A percentile compares a stretch with the other conserved stretches of the same genome.
Evolutionary conservation across 2,113 vertebrate species (phyloP).

Genomic region (Abramis brama): DNA sequence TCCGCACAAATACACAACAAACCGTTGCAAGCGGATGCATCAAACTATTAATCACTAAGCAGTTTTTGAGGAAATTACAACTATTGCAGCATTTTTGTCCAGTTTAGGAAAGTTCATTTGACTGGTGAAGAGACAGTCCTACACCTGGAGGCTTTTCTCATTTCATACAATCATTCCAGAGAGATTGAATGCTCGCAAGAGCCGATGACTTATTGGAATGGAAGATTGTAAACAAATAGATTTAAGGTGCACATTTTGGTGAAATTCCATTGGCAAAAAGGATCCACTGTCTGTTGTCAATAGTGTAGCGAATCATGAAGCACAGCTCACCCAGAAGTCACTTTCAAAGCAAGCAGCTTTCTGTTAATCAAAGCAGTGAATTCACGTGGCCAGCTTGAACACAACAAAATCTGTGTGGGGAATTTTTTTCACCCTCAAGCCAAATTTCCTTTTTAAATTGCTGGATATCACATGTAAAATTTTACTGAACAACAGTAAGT

Average conservation of each 20-base stretch:
- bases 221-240: slow-evolving; percentile 11
- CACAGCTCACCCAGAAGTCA: neutral
- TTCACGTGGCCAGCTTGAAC: neutral
- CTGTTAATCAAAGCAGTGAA: neutral
- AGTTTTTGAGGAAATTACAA: slow-evolving; percentile 23
- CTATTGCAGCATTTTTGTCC: neutral
- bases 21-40: slow-evolving; percentile 28
- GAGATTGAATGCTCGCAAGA: neutral
- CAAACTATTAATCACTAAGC: slow-evolving; percentile 13
- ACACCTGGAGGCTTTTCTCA: slow-evolving; percentile 15
- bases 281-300: neutral
- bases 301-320: neutral
- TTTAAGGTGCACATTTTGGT: neutral
- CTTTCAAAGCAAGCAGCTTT: neutral
- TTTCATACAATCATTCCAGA: neutral
- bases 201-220: neutral
- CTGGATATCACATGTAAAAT: neutral
- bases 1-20: slow-evolving; percentile 62
- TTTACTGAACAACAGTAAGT: neutral
- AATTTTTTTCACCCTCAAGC: neutral
- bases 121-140: slow-evolving; percentile 12
- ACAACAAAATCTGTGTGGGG: neutral
- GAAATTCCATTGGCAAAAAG: neutral
- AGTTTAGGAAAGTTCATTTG: slow-evolving; percentile 3
- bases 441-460: neutral